Conservation (phyloP, 2,888 invertebrate genomes). For the Nephrotoma appendiculata region DNA sequence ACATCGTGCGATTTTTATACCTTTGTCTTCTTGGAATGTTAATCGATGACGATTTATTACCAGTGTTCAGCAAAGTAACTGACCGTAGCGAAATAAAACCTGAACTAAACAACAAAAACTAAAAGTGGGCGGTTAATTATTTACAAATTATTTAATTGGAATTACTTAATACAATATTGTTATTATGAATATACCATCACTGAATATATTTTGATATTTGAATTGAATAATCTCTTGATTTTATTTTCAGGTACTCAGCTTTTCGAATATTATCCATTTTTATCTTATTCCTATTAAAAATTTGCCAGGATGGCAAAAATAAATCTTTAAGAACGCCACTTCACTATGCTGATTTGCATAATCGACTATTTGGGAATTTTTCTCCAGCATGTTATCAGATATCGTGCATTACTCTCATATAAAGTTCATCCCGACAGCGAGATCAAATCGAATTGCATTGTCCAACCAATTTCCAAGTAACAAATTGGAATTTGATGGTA, state of each 20-base stretch:
- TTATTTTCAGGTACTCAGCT: slow-evolving; percentile 52
- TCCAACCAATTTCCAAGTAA: slow-evolving; percentile 57
- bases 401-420: no score
- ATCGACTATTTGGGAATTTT: no score
- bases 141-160: not conserved
- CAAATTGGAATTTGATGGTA: slow-evolving; percentile 49
- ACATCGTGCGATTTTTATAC: no score
- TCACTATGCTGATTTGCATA: no score
- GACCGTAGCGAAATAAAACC: slow-evolving; percentile 1
- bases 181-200: slow-evolving; percentile 7
- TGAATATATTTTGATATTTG: slow-evolving; percentile 9
- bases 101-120: not conserved
- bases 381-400: no score
- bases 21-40: not conserved
- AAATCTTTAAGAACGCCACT: no score
- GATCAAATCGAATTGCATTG: slow-evolving; percentile 39
- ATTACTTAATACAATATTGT: not conserved
- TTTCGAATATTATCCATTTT: slow-evolving; percentile 39
- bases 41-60: not conserved
- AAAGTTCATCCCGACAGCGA: no score
- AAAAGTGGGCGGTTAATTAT: not conserved
- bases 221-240: slow-evolving; percentile 33
- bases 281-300: slow-evolving; percentile 46
- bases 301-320: slow-evolving; percentile 60
- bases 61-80: not conserved